Base-by-base conservation (phyloP, 2,113 vertebrate genomes). In the Indri indri region DNA sequence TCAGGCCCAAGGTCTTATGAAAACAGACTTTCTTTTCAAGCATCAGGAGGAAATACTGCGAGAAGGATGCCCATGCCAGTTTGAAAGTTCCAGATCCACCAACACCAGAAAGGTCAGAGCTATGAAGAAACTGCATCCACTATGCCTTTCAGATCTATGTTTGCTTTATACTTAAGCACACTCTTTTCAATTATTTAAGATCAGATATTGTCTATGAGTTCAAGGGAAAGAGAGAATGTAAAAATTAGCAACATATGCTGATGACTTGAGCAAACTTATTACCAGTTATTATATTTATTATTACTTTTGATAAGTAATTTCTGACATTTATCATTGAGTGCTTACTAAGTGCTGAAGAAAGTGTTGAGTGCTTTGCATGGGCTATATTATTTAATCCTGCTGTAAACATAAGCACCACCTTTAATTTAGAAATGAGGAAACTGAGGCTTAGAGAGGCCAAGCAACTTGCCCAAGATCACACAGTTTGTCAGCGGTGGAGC, bases 1-100 rank as follows among this genome's bases (percentile, higher is more conserved):
- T 97, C 95, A 98, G 76, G 63, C 84, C 71, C 76, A 97, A 94
- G 93, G 90, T 96, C 90, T 97, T 95, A 96, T 8, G 84, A 97
- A 97, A 97, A 93, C 87, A 96, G 96, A 96, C 89, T 90, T 93
- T 96, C 91, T 95, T 97, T 95, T 93, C 92, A 63, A 92, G 77
- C 71, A 59, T 76, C 71, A n/a, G 66, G 92, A 94, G 84, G 95
- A 92, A 97, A 90, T 40, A 81, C 79, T 82, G 87, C 74, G 91
- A 77, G 84, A 90, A 94, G 63, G 50, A 88, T 34, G 63, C 96
- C 81, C 40, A 68, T 90, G 95, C 89, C 76, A 90, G 42, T 87
- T 83, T 27, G 61, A 93, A 96, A 88, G 91, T 94, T 91, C 86
- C 10, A 6, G 54, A 77, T 57, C 79, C 65, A 76, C 80, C 47